Conservation (phyloP, 1,140 invertebrate genomes). For the Hyposmocoma kahamanoa region DNA sequence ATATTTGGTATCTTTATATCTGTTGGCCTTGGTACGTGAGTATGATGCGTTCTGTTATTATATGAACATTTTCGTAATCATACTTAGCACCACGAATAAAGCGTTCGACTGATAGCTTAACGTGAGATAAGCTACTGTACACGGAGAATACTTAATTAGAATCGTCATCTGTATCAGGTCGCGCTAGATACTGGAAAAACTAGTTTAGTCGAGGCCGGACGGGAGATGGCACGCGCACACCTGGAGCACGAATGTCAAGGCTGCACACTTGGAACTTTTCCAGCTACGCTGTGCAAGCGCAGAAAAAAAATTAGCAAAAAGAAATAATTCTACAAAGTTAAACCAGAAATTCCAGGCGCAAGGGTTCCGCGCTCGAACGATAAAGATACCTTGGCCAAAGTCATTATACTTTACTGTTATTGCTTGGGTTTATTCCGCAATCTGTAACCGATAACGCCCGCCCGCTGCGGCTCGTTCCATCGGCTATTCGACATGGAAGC, state of each 20-base stretch:
- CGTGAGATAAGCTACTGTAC: too few species aligned
- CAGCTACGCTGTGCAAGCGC: conserved; percentile 36
- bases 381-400: conserved; percentile 9
- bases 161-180: neutral
- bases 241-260: conserved; percentile 69
- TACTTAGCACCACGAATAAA: too few species aligned
- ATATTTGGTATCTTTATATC: too few species aligned
- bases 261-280: conserved; percentile 60
- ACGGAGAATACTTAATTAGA: too few species aligned
- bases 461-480: neutral
- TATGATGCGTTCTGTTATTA: too few species aligned
- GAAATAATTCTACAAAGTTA: conserved; percentile 17
- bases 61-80: too few species aligned
- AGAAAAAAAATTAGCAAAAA: conserved; percentile 15
- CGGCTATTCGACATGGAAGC: neutral
- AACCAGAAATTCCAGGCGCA: neutral
- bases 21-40: too few species aligned
- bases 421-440: conserved; percentile 7
- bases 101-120: too few species aligned
- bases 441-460: neutral
- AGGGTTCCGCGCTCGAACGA: conserved; percentile 7
- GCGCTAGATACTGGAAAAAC: conserved; percentile 45
- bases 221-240: conserved; percentile 47
- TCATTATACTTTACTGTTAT: conserved; percentile 7
- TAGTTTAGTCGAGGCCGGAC: conserved; percentile 36